Evolutionary conservation across 2,797 vertebrate species (phyloP), one percentile per base, ranked within the genome.

Genomic region (Philypnodon macrostomus): DNA sequence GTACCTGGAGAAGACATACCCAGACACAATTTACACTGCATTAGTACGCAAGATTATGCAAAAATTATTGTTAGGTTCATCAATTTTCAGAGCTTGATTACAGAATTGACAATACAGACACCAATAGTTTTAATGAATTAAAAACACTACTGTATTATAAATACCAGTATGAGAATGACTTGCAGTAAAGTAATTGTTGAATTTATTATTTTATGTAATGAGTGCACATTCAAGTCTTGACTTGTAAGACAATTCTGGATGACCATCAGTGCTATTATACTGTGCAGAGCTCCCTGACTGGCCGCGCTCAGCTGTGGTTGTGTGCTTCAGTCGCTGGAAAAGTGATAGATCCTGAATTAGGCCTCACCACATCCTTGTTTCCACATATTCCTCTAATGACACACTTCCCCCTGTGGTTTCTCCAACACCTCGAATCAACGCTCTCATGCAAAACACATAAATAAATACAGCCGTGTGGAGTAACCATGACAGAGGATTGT

Each of bases 361-460:
- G 47, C 16, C 46, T 46, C 55, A 69, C 79, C 84, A 83, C 84
- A 79, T 80, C 73, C 75, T 72, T 73, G 67, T 85, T 85, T 84
- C 84, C 79, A 83, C 72, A 75, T 75, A 67, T 58, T 77, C 67
- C 68, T 45, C 62, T 67, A 72, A 77, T 74, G 62, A 65, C 77
- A 57, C 34, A 58, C 57, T 75, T 67, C 63, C 60, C 56, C 55
- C 30, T 4, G 64, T 69, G 73, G 65, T 68, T 63, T 26, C 53
- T 48, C 26, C 44, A 59, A 63, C n/a, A 41, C 53, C 40, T 36
- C 54, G 32, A 67, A 47, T 39, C 50, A 17, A 47, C n/a, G 46
- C 49, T 53, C 40, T 27, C 47, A 34, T 39, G 31, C 37, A 53
- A n/a, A 47, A 47, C 10, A 1, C 33, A 41, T 23, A 67, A 48